A percentile compares a stretch with the other conserved stretches of the same genome.
Evolutionary conservation across 2,888 invertebrate genomes (phyloP).

Genomic region (Patella depressa): DNA sequence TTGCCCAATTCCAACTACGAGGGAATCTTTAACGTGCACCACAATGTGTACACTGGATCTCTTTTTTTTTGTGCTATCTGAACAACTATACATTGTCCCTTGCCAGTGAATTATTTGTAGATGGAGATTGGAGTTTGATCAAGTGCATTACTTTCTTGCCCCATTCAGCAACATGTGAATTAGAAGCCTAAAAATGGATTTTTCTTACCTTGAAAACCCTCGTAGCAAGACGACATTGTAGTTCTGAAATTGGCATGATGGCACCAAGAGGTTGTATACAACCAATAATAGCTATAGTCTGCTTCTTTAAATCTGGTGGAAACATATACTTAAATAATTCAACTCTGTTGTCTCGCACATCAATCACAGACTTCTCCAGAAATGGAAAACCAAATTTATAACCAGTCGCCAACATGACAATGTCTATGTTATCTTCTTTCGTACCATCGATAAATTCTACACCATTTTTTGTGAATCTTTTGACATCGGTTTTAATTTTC

Average conservation of each 20-base stretch:
- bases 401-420: constrained; percentile 68
- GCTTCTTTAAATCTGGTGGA: constrained; percentile 63
- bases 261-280: constrained; percentile 72
- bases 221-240: constrained; percentile 72
- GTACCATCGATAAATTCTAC: constrained; percentile 65
- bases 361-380: constrained; percentile 61
- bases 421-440: constrained; percentile 64
- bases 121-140: too few species aligned
- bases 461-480: constrained; percentile 55
- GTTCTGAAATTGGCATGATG: constrained; percentile 73
- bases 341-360: constrained; percentile 60
- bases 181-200: too few species aligned
- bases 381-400: constrained; percentile 72
- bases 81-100: too few species aligned
- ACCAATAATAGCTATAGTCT: constrained; percentile 72
- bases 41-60: too few species aligned
- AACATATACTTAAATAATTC: constrained; percentile 71
- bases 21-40: too few species aligned
- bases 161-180: too few species aligned
- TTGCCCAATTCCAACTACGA: too few species aligned
- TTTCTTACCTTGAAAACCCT: constrained; percentile 63
- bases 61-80: too few species aligned
- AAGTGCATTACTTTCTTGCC: too few species aligned
- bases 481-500: constrained; percentile 63
- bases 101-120: too few species aligned